Evolutionary conservation across 2,888 invertebrate species (phyloP).

Genomic region (Hyles lineata): DNA sequence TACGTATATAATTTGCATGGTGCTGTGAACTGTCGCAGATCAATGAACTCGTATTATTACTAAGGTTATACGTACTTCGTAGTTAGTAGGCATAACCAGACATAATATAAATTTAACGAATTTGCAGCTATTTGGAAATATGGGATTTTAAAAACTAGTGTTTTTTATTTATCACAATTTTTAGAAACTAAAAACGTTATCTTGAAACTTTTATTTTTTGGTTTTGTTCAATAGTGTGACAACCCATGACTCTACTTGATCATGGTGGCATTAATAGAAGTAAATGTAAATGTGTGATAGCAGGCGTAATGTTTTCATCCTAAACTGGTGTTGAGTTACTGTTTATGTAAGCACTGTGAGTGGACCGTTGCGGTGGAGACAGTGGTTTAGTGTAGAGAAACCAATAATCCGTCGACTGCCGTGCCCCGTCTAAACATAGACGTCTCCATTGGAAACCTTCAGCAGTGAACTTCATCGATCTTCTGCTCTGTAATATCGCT

Average conservation of each 20-base stretch:
- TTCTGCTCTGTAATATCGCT: neutral
- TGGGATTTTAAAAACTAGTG: too few species aligned
- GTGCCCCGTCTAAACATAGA: conserved; percentile 26
- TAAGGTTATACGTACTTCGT: neutral
- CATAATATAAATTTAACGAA: neutral
- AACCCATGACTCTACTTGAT: too few species aligned
- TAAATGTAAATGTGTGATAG: too few species aligned
- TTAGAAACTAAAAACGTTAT: too few species aligned
- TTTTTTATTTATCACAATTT: too few species aligned
- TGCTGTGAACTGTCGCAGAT: neutral
- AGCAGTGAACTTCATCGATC: neutral
- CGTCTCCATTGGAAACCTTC: conserved; percentile 3
- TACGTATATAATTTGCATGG: neutral
- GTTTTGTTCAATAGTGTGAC: too few species aligned
- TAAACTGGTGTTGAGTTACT: neutral
- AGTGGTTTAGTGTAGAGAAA: conserved; percentile 27
- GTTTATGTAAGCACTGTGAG: neutral
- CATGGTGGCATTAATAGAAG: too few species aligned
- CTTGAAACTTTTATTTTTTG: too few species aligned
- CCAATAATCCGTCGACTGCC: conserved; percentile 33
- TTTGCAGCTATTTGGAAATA: too few species aligned
- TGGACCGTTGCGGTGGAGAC: neutral
- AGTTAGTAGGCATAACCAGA: neutral
- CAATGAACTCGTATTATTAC: neutral
- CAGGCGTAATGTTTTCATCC: too few species aligned